Conservation (phyloP, 2,888 invertebrate genomes). For the Spicauda simplicius region DNA sequence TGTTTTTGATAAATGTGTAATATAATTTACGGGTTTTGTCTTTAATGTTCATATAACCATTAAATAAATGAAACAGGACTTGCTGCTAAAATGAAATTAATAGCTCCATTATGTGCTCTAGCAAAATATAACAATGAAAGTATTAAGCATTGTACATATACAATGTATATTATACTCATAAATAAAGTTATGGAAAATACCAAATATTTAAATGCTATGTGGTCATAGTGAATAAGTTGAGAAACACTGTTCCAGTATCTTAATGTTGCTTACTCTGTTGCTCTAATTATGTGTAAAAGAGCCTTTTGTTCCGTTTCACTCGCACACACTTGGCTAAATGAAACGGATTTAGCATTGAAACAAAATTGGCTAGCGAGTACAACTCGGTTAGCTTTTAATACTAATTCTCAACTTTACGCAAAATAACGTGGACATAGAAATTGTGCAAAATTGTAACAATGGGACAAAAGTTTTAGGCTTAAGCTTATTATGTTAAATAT, state of each 20-base stretch:
- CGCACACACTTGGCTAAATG: neutral
- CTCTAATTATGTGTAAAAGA: conserved; percentile 5
- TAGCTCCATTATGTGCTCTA: too few relatives aligned
- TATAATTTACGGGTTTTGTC: too few relatives aligned
- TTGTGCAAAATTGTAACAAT: neutral
- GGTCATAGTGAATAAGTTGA: neutral
- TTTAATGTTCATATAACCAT: too few relatives aligned
- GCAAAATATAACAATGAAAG: too few relatives aligned
- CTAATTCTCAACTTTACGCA: neutral
- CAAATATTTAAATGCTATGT: too few relatives aligned
- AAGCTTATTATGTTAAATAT: neutral
- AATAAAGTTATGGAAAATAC: too few relatives aligned
- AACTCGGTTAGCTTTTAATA: neutral
- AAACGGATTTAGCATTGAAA: neutral
- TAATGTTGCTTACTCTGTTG: neutral
- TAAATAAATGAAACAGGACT: too few relatives aligned
- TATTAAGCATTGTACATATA: too few relatives aligned
- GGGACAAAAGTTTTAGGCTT: neutral
- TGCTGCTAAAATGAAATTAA: too few relatives aligned
- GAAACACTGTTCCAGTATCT: neutral
- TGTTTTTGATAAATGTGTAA: too few relatives aligned
- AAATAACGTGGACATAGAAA: neutral
- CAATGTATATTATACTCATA: too few relatives aligned
- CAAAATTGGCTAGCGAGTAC: neutral
- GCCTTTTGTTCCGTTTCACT: neutral